Evolutionary conservation across 2,888 invertebrate species (phyloP), one percentile per base, ranked within the genome.

Genomic region (Hirtodrosophila alboralis): DNA sequence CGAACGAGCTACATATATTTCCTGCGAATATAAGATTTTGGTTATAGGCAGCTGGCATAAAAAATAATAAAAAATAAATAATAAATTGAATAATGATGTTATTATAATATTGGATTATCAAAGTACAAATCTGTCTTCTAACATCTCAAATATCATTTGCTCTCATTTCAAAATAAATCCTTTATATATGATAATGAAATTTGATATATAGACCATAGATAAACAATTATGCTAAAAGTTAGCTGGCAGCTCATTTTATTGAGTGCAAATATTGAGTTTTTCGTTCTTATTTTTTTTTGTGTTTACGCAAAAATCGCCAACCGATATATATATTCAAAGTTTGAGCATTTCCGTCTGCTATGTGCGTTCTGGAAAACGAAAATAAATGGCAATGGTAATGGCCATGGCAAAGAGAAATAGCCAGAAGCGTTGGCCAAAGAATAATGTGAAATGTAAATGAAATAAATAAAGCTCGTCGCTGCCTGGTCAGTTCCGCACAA

Each of bases 401-500:
- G 40, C 68, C 68, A 51, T 75, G 75, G 80, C 75, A 60, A 76
- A 81, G 63, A 60, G 58, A 81, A 84, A 69, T 63, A 56, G 14
- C 54, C 60, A 52, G 53, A 44, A 59, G 49, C 30, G 41, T 45
- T 10, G 9, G 41, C 14, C 40, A 36, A 43, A 34, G 54, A 60
- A 60, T 33, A 69, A 41, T 49, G 68, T 61, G 49, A 60, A 59
- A 78, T 56, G 59, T 41, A 61, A 70, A 70, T 59, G 74, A 80
- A 77, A 61, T 47, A 59, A 62, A 66, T 49, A 69, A 62, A 54
- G 43, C 66, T 60, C 58, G 31, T n/a, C 31, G 33, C 21, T n/a
- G n/a, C n/a, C n/a, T 40, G 62, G 65, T 77, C 84, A 85, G 80
- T 80, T 79, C 44, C 69, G 69, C 73, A 60, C 49, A 75, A 78